These are phyloP conservation scores for Parauchenoglanis punctatus DNA, from an alignment of 2,797 vertebrate species.

Conservation along the genomic window DNA sequence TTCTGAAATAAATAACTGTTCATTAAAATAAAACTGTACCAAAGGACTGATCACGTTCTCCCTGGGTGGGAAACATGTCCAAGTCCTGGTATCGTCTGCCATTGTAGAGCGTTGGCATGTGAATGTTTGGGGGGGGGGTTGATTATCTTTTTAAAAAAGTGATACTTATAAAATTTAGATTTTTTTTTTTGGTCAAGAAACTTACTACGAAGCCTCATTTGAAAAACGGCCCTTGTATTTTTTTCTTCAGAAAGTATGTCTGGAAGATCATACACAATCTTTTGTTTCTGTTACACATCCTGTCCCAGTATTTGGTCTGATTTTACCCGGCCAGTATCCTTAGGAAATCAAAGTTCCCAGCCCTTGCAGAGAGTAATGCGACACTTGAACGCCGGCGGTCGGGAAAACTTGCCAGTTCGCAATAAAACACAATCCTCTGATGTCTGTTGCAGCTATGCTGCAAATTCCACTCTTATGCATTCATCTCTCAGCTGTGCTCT, in stretches of 20 bases:
- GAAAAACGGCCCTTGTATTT: background rate
- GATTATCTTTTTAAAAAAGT: background rate
- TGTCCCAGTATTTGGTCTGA: slow-evolving; percentile 28
- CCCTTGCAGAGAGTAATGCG: slow-evolving; percentile 50
- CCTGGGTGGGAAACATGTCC: background rate
- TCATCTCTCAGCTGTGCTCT: slow-evolving; percentile 60
- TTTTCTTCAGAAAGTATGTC: slow-evolving; percentile 7
- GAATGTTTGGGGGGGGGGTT: too few species aligned
- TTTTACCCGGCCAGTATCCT: slow-evolving; percentile 48
- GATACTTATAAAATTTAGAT: background rate
- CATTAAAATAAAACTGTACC: background rate
- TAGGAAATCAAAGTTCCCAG: slow-evolving; percentile 59
- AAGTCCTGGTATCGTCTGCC: background rate
- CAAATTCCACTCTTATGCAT: slow-evolving; percentile 55
- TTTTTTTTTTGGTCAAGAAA: background rate
- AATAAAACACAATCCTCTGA: slow-evolving; percentile 60
- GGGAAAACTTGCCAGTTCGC: slow-evolving; percentile 48
- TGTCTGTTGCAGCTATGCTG: slow-evolving; percentile 57
- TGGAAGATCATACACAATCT: background rate
- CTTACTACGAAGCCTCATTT: background rate
- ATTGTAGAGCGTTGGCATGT: background rate
- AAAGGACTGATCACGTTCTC: background rate
- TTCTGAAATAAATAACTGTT: background rate
- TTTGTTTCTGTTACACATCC: slow-evolving; percentile 7
- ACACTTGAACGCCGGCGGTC: slow-evolving; percentile 50